A percentile compares a stretch with the other conserved stretches of the same genome.
These are phyloP conservation scores for Phyllotreta striolata DNA, from an alignment of 2,888 invertebrate genomes.

Conservation along the genomic window DNA sequence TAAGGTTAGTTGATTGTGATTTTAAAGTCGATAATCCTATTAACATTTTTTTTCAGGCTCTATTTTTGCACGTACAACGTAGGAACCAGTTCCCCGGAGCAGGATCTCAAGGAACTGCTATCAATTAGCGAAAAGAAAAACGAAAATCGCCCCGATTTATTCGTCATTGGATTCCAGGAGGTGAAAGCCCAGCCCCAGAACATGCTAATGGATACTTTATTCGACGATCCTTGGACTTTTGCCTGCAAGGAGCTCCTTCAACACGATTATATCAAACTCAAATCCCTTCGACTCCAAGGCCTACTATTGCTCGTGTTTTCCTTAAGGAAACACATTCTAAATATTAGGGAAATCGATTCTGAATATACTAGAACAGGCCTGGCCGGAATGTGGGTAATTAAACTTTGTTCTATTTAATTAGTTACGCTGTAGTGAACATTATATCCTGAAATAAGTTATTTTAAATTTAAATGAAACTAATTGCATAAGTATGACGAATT, in stretches of 20 bases:
- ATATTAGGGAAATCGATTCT: slow-evolving; percentile 84
- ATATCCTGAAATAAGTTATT: background rate
- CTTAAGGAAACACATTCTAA: slow-evolving; percentile 79
- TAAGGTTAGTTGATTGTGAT: slow-evolving; percentile 12
- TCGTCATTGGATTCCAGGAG: slow-evolving; percentile 87
- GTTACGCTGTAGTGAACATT: background rate
- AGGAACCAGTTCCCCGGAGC: slow-evolving; percentile 79
- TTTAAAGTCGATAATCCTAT: background rate
- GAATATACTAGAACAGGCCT: slow-evolving; percentile 90
- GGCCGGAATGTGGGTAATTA: slow-evolving; percentile 88
- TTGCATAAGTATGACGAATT: too few species aligned
- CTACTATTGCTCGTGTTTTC: slow-evolving; percentile 81
- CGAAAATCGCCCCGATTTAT: slow-evolving; percentile 81
- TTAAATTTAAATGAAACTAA: background rate
- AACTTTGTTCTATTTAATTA: slow-evolving; percentile 7
- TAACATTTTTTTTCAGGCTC: slow-evolving; percentile 63
- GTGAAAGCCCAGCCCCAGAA: slow-evolving; percentile 89
- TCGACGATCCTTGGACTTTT: slow-evolving; percentile 86
- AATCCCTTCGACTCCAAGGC: slow-evolving; percentile 85
- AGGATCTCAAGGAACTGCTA: slow-evolving; percentile 74
- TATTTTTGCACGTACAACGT: slow-evolving; percentile 93
- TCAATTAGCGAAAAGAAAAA: slow-evolving; percentile 66
- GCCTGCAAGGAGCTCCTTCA: slow-evolving; percentile 75
- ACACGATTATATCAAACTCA: slow-evolving; percentile 78
- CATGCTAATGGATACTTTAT: slow-evolving; percentile 80